Evolutionary conservation across 1,140 invertebrate species (phyloP).

Genomic region (Melitaea cinxia): DNA sequence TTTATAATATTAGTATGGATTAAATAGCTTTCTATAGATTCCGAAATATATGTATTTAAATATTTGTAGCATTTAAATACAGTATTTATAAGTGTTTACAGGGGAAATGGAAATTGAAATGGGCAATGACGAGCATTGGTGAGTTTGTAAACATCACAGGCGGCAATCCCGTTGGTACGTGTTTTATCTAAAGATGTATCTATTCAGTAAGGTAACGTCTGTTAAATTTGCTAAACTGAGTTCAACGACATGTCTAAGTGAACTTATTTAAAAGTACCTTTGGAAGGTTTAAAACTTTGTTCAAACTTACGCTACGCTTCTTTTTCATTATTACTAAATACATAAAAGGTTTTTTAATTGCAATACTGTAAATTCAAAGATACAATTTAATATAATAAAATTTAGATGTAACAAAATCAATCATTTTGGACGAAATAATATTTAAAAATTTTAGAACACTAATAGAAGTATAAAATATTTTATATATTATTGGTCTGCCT

Average conservation of each 20-base stretch:
- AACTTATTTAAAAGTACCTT: constrained; percentile 25
- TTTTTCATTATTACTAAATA: constrained; percentile 5
- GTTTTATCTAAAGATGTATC: constrained; percentile 34
- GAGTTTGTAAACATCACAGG: constrained; percentile 61
- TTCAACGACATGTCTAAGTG: constrained; percentile 25
- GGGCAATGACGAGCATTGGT: constrained; percentile 39
- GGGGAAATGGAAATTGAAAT: constrained; percentile 24
- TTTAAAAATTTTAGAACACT: no score
- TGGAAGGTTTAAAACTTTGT: constrained; percentile 6
- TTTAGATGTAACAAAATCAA: no score
- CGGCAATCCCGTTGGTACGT: constrained; percentile 41
- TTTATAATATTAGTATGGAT: constrained; percentile 21
- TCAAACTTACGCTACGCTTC: background rate
- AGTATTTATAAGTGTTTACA: constrained; percentile 32
- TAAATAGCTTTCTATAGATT: constrained; percentile 20
- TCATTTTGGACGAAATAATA: no score
- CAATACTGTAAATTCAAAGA: no score
- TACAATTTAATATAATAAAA: no score
- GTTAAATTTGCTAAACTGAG: constrained; percentile 33
- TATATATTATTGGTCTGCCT: no score
- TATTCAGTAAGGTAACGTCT: constrained; percentile 31
- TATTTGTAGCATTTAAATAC: constrained; percentile 37
- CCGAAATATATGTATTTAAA: constrained; percentile 26
- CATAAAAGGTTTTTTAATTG: no score
- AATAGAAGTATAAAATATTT: no score